Evolutionary conservation across 2,113 vertebrate genomes (phyloP).

Genomic region (Herpetotheres cachinnans): DNA sequence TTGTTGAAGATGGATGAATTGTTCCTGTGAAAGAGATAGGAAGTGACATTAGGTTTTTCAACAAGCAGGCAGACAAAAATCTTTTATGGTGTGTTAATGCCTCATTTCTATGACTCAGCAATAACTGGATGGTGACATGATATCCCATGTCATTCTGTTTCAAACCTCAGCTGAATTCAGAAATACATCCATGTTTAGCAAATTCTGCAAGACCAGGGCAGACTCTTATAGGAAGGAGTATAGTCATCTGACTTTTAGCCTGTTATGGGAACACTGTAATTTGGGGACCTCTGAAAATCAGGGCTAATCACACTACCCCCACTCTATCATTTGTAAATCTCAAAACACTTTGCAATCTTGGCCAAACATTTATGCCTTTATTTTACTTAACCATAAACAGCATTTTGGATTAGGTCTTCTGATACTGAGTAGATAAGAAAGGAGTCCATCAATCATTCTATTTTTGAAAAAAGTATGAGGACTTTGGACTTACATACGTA

Average conservation of each 20-base stretch:
- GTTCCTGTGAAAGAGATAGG: neutral
- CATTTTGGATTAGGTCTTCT: neutral
- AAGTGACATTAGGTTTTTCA: neutral
- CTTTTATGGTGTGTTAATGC: neutral
- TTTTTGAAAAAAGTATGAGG: neutral
- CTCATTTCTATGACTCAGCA: neutral
- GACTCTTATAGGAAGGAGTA: neutral
- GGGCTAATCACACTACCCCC: rapidly evolving
- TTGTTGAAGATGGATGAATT: neutral
- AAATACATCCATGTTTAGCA: neutral
- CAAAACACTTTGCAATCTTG: neutral
- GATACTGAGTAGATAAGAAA: neutral
- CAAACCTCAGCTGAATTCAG: neutral
- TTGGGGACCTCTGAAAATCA: neutral
- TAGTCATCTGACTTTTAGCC: neutral
- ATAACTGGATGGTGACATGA: neutral
- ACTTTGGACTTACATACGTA: neutral
- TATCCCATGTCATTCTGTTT: neutral
- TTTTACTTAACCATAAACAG: neutral
- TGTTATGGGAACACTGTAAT: neutral
- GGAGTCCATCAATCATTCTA: neutral
- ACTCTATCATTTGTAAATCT: neutral
- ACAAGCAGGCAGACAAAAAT: neutral
- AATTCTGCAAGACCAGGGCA: neutral
- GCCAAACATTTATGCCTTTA: neutral